These are phyloP conservation scores for Axea sp. DNA, from an alignment of 2,888 invertebrate species.

Conservation along the genomic window DNA sequence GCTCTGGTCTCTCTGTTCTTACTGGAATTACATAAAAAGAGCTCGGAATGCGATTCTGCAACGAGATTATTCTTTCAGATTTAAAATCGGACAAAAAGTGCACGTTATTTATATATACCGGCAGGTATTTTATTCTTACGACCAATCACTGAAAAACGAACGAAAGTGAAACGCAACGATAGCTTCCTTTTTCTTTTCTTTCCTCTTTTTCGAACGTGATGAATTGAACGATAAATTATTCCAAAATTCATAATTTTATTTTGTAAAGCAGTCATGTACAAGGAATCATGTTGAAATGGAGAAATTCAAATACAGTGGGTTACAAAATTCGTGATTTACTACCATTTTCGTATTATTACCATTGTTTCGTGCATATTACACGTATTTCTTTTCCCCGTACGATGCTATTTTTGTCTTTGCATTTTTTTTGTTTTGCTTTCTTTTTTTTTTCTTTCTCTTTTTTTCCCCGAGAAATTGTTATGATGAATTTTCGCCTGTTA, in stretches of 20 bases:
- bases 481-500: constrained; percentile 62
- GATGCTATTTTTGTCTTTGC: background rate
- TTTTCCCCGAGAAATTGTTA: constrained; percentile 43
- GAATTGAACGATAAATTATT: constrained; percentile 50
- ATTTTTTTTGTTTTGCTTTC: background rate
- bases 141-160: constrained; percentile 26
- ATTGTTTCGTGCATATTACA: constrained; percentile 49
- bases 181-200: constrained; percentile 2
- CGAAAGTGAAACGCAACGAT: constrained; percentile 14
- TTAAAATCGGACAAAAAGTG: constrained; percentile 25
- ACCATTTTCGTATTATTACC: constrained; percentile 52
- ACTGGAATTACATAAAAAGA: constrained; percentile 26
- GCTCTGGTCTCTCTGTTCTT: constrained; percentile 28
- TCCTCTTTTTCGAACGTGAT: constrained; percentile 40
- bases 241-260: constrained; percentile 44
- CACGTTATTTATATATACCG: constrained; percentile 16
- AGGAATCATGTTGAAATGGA: constrained; percentile 56
- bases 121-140: constrained; percentile 27
- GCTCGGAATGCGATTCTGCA: constrained; percentile 33
- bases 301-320: constrained; percentile 47
- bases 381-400: constrained; percentile 37
- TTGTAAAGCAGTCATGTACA: constrained; percentile 54
- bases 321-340: constrained; percentile 48
- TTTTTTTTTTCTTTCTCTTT: constrained; percentile 4
- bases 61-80: constrained; percentile 30